These are phyloP conservation scores for Abramis brama DNA, from an alignment of 2,113 vertebrate genomes.

Conservation along the genomic window DNA sequence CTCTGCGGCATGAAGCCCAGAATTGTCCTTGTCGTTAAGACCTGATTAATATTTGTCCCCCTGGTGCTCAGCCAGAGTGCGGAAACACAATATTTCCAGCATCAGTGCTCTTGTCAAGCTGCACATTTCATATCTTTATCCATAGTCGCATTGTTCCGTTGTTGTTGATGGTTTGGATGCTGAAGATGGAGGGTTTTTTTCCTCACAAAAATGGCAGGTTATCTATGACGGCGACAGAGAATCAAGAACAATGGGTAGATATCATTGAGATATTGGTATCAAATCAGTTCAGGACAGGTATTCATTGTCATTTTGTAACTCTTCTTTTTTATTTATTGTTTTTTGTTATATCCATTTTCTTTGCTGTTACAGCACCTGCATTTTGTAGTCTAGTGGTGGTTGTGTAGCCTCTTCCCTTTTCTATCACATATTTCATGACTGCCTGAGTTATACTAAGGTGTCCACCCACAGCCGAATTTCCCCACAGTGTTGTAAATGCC, in stretches of 20 bases:
- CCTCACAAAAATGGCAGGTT: neutral
- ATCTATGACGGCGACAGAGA: neutral
- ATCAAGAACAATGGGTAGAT: neutral
- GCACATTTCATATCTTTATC: neutral
- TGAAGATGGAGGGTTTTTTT: neutral
- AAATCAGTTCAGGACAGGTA: neutral
- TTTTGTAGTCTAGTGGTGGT: neutral
- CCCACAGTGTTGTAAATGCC: constrained; percentile 26
- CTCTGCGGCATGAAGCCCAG: constrained; percentile 29
- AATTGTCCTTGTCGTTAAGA: constrained; percentile 55
- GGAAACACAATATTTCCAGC: constrained; percentile 26
- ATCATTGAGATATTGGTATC: neutral
- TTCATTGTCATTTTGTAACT: neutral
- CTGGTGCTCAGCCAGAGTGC: neutral
- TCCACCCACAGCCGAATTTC: constrained; percentile 37
- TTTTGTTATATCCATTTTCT: neutral
- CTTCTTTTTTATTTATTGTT: neutral
- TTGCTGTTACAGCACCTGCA: neutral
- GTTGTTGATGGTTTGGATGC: neutral
- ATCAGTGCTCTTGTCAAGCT: constrained; percentile 25
- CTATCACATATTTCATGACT: constrained; percentile 33
- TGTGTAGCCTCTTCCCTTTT: constrained; percentile 20
- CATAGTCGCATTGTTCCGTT: neutral
- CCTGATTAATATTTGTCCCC: constrained; percentile 53
- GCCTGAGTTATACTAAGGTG: constrained; percentile 36